Evolutionary conservation across 2,888 invertebrate species (phyloP).

Genomic region (Sesamia inferens): DNA sequence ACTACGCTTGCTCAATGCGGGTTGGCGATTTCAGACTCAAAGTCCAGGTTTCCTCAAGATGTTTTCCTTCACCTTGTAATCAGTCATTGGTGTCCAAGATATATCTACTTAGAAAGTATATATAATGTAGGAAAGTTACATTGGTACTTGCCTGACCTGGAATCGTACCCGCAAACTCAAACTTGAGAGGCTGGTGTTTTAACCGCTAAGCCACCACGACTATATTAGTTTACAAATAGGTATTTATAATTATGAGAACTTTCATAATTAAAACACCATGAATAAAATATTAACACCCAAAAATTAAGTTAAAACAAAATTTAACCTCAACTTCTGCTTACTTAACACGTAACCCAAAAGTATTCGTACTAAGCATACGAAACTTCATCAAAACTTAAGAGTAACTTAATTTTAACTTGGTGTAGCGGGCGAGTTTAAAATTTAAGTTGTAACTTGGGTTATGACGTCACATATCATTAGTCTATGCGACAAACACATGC

Average conservation of each 20-base stretch:
- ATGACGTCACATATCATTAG: constrained; percentile 84
- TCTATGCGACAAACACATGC: constrained; percentile 67
- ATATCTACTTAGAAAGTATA: too few relatives aligned
- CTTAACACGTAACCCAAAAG: constrained; percentile 64
- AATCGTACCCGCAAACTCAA: too few relatives aligned
- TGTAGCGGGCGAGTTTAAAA: constrained; percentile 70
- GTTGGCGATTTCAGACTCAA: too few relatives aligned
- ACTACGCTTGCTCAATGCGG: too few relatives aligned
- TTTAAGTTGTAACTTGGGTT: constrained; percentile 75
- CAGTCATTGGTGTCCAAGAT: too few relatives aligned
- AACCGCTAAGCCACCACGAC: too few relatives aligned
- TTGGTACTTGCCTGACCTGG: too few relatives aligned
- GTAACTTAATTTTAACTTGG: constrained; percentile 78
- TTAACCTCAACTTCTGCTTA: constrained; percentile 41
- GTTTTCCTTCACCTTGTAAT: too few relatives aligned
- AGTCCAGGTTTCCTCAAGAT: too few relatives aligned
- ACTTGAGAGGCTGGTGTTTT: too few relatives aligned
- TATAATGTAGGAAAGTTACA: too few relatives aligned
- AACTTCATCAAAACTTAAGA: constrained; percentile 69
- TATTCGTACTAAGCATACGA: constrained; percentile 62
- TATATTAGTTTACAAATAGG: background rate
- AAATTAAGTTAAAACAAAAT: constrained; percentile 18
- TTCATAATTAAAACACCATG: background rate
- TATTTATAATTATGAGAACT: constrained; percentile 4
- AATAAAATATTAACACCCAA: constrained; percentile 44